Evolutionary conservation across 1,140 invertebrate species (phyloP), one percentile per base, ranked within the genome.

Genomic region (Leptinotarsa defecta): DNA sequence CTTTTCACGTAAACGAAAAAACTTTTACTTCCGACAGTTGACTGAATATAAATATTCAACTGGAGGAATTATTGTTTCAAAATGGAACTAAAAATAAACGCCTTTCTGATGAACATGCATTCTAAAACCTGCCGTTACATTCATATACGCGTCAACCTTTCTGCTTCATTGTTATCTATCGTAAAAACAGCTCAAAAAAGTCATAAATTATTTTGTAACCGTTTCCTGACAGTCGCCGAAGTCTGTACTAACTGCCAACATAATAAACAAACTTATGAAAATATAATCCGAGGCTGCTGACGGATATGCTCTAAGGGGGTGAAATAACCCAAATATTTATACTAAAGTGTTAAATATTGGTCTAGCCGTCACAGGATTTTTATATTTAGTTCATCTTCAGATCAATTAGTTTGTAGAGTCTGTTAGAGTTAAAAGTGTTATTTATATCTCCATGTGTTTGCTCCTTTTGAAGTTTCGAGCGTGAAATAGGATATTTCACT

Each of bases 201-300:
- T 57, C 52, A 57, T 57, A 57, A 57, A n/a, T 57, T 17, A 57
- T 57, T 57, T 57, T 19, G 52, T 57, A 5, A 57, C 52, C 4
- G n/a, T 57, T 57, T 57, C 52, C 52, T 57, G 52, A 57, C 52
- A 57, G 52, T 57, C 52, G 17, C 52, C 52, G 52, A 57, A 57
- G 52, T 57, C 52, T 57, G 52, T 57, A 57, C 52, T 57, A 57
- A 65, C 27, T 65, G 64, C 20, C 48, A 70, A 22, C 20, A 70
- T 70, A 70, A 70, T 70, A 70, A 70, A 70, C 68, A 70, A 70
- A 48, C 20, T 70, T 52, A 49, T 52, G 11, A 48, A 70, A 70
- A 49, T 49, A 20, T 70, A 70, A 70, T 70, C 68, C 48, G 19
- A 1, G 13, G 34, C 43, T 70, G 48, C 34, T 70, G 68, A 70